Evolutionary conservation across 2,888 invertebrate species (phyloP), one percentile per base, ranked within the genome.

Genomic region (Calameuta pallipes): DNA sequence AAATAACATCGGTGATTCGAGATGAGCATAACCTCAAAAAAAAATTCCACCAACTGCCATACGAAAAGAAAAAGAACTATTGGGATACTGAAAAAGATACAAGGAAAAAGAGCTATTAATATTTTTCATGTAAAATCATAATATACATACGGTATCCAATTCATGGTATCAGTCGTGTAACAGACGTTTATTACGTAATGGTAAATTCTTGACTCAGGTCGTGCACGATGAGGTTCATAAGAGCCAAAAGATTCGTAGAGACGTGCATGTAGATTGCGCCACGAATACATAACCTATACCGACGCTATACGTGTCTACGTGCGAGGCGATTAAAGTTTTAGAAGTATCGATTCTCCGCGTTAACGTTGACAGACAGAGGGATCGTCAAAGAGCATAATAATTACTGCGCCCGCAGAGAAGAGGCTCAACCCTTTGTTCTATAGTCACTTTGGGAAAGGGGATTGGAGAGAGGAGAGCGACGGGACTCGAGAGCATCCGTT

Each of bases 311-410:
- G 79, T 78, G 80, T 82, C 81, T 80, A 83, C 80, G 81, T 77
- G 79, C 79, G 81, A 78, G 85, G 85, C 87, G 86, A 89, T 89
- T 90, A 90, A 89, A 89, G 85, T 88, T 90, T 89, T 87, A 89
- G 86, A 86, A 88, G 88, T 90, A 90, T 90, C 89, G 89, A 90
- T 90, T 90, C 87, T 85, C 84, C 81, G 84, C 81, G 81, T 79
- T 79, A 81, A 80, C 88, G 86, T 87, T 90, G 89, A 90, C 89
- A 90, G 90, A 89, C 89, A 88, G 87, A 87, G 87, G 87, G 88
- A 89, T 89, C 89, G 90, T 90, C 90, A 90, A 90, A 90, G 90
- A 90, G 90, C 90, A 90, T 90, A 90, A 90, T 90, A 90, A 90
- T 90, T 90, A 90, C 90, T 89, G 88, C 86, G 88, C 89, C 88